Conservation (phyloP, 2,113 vertebrate species). For the Urocolius indicus region DNA sequence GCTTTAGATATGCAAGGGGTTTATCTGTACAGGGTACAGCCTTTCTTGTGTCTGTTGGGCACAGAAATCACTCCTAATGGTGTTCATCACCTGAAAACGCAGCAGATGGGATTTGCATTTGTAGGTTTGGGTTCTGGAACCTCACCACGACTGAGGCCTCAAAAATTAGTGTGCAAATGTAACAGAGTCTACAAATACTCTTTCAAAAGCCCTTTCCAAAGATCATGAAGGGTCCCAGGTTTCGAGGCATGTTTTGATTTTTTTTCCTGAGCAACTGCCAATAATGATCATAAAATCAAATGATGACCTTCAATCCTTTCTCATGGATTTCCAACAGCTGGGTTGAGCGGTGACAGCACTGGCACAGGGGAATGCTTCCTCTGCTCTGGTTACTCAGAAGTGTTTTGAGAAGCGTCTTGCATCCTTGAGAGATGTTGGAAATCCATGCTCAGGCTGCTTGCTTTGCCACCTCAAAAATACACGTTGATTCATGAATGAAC, state of each 20-base stretch:
- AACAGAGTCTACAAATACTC: neutral
- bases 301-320: too few relatives aligned
- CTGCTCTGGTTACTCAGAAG: neutral
- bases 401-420: neutral
- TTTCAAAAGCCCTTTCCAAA: neutral
- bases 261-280: conserved; percentile 1
- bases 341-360: neutral
- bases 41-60: neutral
- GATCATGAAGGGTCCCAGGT: neutral
- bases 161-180: neutral
- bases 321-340: neutral
- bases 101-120: neutral
- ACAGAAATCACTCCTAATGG: neutral
- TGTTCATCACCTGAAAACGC: neutral
- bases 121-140: neutral
- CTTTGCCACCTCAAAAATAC: neutral
- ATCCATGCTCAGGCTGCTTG: neutral
- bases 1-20: neutral
- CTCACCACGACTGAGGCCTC: neutral
- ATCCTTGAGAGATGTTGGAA: neutral
- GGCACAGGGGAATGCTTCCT: neutral
- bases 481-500: neutral
- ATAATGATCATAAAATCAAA: neutral
- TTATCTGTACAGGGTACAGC: neutral
- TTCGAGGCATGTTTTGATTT: neutral